Base-by-base conservation (phyloP, 2,888 invertebrate genomes). In the Dynastes grantii region DNA sequence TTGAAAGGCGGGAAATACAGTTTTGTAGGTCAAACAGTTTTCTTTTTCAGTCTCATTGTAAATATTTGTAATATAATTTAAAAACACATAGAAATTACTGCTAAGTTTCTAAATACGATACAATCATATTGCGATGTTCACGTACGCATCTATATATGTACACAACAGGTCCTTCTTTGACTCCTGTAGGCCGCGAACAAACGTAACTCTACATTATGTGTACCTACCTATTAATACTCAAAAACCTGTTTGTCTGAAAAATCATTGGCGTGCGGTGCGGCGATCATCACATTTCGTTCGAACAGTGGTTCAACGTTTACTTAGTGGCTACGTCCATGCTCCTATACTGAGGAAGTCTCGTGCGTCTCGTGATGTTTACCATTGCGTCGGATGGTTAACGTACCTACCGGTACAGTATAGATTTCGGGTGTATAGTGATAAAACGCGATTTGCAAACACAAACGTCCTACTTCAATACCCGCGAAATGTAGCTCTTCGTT, bases 201-300 rank as follows among this genome's bases (percentile, higher is more conserved):
- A 45, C 13, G 45, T 61, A 61, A 61, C 51, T 68, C 13, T 51
- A 67, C 29, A 51, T 51, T 61, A 75, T 75, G 79, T 77, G 79
- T 77, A 79, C 77, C 77, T 79, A 67, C 79, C 73, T 77, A 78
- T 79, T 75, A 77, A 78, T 79, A 75, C 64, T 77, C 81, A 77
- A 81, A 84, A 83, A 84, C 84, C 83, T 82, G 84, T 84, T 84
- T 83, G 81, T 78, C 80, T 80, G 80, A 81, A 79, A 80, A 82
- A 77, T 71, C 82, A 81, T 81, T 67, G 82, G 81, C 82, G 81
- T 78, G 78, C 81, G 51, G 70, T 67, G 27, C 22, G 29, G 51
- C 32, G 68, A 68, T 68, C 68, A 63, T 68, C 49, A 49, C 58
- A 64, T 77, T 68, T 58, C 51, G 51, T 49, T 51, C 51, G 51